Conservation (phyloP, 2,113 vertebrate genomes). For the Lagopus leucura region DNA sequence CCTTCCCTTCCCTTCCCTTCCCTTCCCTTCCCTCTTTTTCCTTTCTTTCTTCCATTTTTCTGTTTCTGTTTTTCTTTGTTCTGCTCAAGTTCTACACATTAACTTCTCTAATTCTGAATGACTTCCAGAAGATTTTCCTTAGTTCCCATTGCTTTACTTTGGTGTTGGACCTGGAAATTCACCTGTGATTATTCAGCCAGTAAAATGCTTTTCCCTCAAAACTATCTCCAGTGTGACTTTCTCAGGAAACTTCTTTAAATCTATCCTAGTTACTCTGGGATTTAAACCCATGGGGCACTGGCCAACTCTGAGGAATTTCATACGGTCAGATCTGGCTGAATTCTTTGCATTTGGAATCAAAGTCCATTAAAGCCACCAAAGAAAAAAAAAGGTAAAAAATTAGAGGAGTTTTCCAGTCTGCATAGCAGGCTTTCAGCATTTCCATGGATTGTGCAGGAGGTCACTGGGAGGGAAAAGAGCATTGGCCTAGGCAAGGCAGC, state of each 20-base stretch:
- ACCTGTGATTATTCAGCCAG: neutral
- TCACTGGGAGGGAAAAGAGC: neutral
- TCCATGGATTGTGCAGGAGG: neutral
- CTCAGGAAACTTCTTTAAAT: neutral
- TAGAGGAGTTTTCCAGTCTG: neutral
- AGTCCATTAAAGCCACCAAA: neutral
- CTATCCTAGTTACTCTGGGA: neutral
- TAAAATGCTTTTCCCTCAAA: neutral
- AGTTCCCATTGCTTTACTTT: neutral
- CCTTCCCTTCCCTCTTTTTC: neutral
- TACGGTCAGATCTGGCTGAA: neutral
- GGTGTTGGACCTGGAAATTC: neutral
- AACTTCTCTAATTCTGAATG: neutral
- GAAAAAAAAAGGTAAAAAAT: neutral
- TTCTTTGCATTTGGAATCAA: neutral
- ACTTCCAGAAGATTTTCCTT: neutral
- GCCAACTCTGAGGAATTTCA: neutral
- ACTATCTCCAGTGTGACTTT: neutral
- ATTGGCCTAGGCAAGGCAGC: neutral
- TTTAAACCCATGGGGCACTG: neutral
- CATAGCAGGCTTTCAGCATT: neutral
- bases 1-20: too few relatives aligned
- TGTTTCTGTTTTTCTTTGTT: fast-evolving
- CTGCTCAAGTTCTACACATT: neutral
- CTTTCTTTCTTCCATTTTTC: neutral